Base-by-base conservation (phyloP, 1,140 invertebrate genomes). In the Drepana arcuata region DNA sequence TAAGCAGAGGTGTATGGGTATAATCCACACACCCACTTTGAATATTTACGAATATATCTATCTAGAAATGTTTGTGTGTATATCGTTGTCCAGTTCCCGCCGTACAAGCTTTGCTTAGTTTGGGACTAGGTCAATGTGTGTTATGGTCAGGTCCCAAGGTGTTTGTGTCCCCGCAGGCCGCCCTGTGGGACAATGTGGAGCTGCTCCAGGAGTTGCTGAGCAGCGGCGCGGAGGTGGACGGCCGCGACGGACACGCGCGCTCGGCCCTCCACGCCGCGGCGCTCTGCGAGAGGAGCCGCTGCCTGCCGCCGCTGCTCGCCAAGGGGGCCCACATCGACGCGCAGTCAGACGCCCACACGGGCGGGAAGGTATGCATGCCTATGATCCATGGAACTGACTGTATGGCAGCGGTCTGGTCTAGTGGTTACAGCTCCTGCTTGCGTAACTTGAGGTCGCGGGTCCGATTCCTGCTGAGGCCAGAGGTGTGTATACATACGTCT, bases 141-240 rank as follows among this genome's bases (percentile, higher is more conserved):
- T n/a, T n/a, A n/a, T n/a, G n/a, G n/a, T n/a, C n/a, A n/a, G n/a
- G n/a, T n/a, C n/a, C n/a, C n/a, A n/a, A n/a, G n/a, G n/a, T 10
- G 37, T 13, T 24, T 29, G 12, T 48, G n/a, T 31, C 21, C 27
- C n/a, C 34, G 1, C 57, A 94, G 88, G 94, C 94, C 10, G 93
- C 94, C 2, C 71, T 97, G 12, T 97, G 94, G 93, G 93, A 96
- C 74, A 96, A 96, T 69, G 88, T 91, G 7, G 95, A 96, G 60
- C 84, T 97, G 1, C 79, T 96, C 14, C 88, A 91, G 67, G 95
- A 96, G 79, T 78, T 97, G 16, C 57, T 97, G 1, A 85, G 89
- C 34, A 86, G 89, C 26, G 93, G 94, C 37, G 92, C 91, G 1
- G 87, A 93, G 70, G 87, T 91, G 1, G 90, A 92, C 54, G 86